Conservation (phyloP, 1,140 invertebrate genomes). For the Bombus sylvicola region DNA sequence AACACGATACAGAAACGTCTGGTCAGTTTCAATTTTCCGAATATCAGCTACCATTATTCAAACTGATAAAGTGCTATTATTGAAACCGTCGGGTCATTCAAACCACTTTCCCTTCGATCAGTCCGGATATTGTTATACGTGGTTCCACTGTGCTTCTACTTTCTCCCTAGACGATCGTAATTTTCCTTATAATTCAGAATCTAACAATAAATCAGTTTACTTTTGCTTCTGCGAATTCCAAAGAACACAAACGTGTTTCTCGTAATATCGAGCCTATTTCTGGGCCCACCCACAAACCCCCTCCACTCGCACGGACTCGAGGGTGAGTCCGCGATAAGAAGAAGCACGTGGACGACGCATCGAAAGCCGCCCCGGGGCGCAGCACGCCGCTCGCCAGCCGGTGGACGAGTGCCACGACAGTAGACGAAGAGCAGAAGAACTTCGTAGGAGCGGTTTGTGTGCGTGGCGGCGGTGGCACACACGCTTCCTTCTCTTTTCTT, state of each 20-base stretch:
- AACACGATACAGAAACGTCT: too few species aligned
- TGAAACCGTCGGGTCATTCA: too few species aligned
- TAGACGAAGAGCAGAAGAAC: constrained; percentile 57
- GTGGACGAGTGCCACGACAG: constrained; percentile 62
- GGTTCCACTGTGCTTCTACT: too few species aligned
- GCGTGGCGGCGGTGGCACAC: constrained; percentile 13
- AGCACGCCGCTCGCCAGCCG: constrained; percentile 60
- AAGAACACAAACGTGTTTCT: background rate
- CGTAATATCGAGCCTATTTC: background rate
- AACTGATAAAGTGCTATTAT: too few species aligned
- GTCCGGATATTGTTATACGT: too few species aligned
- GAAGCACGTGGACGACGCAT: constrained; percentile 47
- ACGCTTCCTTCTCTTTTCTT: background rate
- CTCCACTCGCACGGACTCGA: background rate
- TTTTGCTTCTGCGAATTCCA: background rate
- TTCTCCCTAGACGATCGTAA: too few species aligned
- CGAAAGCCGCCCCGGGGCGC: constrained; percentile 40
- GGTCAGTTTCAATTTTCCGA: too few species aligned
- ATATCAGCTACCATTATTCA: too few species aligned
- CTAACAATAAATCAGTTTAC: too few species aligned
- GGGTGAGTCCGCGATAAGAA: constrained; percentile 41
- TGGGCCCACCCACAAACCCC: constrained; percentile 15
- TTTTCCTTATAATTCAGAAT: too few species aligned
- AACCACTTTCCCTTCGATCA: too few species aligned
- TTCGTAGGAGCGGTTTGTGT: constrained; percentile 21